Evolutionary conservation across 2,113 vertebrate species (phyloP).

Genomic region (Brachirus orientalis): DNA sequence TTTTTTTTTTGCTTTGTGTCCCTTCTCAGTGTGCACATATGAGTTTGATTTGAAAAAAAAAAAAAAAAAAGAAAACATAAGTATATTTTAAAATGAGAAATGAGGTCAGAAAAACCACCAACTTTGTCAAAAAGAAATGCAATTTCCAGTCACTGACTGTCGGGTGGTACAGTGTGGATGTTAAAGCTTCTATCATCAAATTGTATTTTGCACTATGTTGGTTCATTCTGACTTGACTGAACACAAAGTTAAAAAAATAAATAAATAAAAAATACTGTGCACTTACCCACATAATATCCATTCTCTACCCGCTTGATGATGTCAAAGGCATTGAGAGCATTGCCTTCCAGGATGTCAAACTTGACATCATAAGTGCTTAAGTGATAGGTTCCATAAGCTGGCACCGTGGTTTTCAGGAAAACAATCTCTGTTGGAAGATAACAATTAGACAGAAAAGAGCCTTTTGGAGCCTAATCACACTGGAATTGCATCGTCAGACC

Average conservation of each 20-base stretch:
- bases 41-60: conserved; percentile 68
- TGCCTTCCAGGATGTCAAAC: conserved; percentile 95
- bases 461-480: conserved; percentile 23
- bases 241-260: conserved; percentile 12
- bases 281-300: conserved; percentile 93
- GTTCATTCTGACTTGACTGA: conserved; percentile 8
- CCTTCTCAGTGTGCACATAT: conserved; percentile 55
- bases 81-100: conserved; percentile 66
- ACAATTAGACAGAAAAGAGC: conserved; percentile 53
- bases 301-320: conserved; percentile 92
- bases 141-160: conserved; percentile 55
- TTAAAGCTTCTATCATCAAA: conserved; percentile 46
- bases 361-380: conserved; percentile 88
- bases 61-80: conserved; percentile 41
- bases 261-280: conserved; percentile 31
- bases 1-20: conserved; percentile 18
- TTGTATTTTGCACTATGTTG: conserved; percentile 8
- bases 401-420: conserved; percentile 91
- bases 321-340: conserved; percentile 91
- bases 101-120: conserved; percentile 66
- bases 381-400: conserved; percentile 81
- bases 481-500: conserved; percentile 19
- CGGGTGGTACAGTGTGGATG: conserved; percentile 20
- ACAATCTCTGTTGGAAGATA: conserved; percentile 89
- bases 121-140: conserved; percentile 54